Evolutionary conservation across 2,888 invertebrate genomes (phyloP).

Genomic region (Cheilosia grossa): DNA sequence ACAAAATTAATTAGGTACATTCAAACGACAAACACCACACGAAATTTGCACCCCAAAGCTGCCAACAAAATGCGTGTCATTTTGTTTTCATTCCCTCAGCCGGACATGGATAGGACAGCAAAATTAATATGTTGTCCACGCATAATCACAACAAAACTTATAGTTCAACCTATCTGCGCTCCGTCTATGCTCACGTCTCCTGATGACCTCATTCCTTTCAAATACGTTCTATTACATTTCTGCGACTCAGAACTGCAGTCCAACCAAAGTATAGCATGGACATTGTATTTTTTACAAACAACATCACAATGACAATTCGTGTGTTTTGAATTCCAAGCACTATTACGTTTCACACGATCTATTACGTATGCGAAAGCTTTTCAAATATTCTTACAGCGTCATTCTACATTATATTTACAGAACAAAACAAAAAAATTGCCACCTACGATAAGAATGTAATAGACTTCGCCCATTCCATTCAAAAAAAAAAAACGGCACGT

Average conservation of each 20-base stretch:
- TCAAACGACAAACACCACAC: not conserved
- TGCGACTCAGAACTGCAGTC: not conserved
- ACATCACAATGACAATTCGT: not conserved
- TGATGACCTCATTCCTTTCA: not conserved
- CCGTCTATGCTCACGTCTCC: not conserved
- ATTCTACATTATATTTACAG: not conserved
- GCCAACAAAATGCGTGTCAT: slow-evolving; percentile 18
- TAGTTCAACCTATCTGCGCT: not conserved
- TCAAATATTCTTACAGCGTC: slow-evolving; percentile 24
- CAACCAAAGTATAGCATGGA: not conserved
- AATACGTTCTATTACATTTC: not conserved
- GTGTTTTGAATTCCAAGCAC: not conserved
- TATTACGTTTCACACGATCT: slow-evolving; percentile 5
- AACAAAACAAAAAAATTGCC: slow-evolving; percentile 1
- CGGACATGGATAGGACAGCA: not conserved
- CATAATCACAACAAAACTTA: not conserved
- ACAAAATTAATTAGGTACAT: slow-evolving; percentile 3
- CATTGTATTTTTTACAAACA: not conserved
- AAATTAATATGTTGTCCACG: not conserved
- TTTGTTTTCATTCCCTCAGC: slow-evolving; percentile 9
- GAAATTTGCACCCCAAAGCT: slow-evolving; percentile 7
- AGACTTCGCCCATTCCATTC: slow-evolving; percentile 8
- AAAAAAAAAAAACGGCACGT: slow-evolving; percentile 35
- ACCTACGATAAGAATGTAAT: not conserved
- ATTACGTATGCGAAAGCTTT: not conserved